Evolutionary conservation across 2,888 invertebrate species (phyloP).

Genomic region (Habroteleia sp.): DNA sequence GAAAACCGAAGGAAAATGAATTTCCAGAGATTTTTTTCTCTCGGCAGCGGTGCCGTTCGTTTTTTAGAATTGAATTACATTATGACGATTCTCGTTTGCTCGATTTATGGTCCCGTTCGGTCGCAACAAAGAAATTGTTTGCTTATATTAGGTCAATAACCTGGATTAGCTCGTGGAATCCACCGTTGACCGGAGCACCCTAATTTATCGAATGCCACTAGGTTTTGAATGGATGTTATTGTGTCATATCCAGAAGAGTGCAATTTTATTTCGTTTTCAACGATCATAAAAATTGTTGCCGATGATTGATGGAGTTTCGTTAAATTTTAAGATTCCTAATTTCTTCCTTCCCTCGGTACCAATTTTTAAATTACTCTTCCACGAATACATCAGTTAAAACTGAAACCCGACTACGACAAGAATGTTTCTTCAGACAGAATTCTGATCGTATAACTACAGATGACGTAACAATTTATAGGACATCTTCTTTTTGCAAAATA

Average conservation of each 20-base stretch:
- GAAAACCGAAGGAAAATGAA: slow-evolving; percentile 31
- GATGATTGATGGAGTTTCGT: too few species aligned
- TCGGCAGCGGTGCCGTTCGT: slow-evolving; percentile 7
- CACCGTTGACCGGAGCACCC: slow-evolving; percentile 15
- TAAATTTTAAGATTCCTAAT: too few species aligned
- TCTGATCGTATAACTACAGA: too few species aligned
- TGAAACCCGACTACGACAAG: too few species aligned
- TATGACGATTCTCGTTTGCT: slow-evolving; percentile 39
- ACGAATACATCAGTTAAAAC: too few species aligned
- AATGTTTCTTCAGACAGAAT: too few species aligned
- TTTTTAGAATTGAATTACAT: slow-evolving; percentile 36
- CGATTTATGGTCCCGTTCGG: slow-evolving; percentile 34
- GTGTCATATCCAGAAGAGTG: slow-evolving; percentile 6
- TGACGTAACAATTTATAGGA: too few species aligned
- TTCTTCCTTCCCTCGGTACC: too few species aligned
- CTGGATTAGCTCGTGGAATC: slow-evolving; percentile 37
- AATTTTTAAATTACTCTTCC: too few species aligned
- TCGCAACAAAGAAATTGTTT: slow-evolving; percentile 46
- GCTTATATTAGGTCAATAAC: slow-evolving; percentile 51
- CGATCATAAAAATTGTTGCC: too few species aligned
- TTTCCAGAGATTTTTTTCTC: slow-evolving; percentile 7
- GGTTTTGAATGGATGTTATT: slow-evolving; percentile 25
- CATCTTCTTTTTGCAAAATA: slow-evolving; percentile 3
- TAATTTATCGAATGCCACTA: slow-evolving; percentile 39
- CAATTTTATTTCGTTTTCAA: slow-evolving; percentile 12